These are phyloP conservation scores for Sakesphorus luctuosus DNA, from an alignment of 2,113 vertebrate genomes.

Conservation along the genomic window DNA sequence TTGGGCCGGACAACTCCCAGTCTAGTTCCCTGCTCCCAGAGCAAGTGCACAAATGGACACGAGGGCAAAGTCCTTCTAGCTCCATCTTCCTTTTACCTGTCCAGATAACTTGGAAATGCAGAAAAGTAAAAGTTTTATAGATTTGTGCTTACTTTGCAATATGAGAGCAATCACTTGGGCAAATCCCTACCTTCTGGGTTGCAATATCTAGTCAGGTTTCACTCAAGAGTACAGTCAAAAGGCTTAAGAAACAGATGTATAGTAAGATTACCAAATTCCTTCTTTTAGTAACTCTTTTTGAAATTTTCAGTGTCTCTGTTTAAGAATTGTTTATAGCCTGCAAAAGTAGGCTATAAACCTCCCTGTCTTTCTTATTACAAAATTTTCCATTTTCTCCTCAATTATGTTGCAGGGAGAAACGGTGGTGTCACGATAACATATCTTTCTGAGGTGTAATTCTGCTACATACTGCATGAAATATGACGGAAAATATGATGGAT, in stretches of 20 bases:
- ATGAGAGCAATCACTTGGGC: not conserved
- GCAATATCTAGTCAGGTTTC: not conserved
- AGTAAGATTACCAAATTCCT: not conserved
- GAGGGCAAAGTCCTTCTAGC: not conserved
- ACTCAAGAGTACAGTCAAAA: not conserved
- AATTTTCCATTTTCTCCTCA: conserved; percentile 3
- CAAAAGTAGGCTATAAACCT: not conserved
- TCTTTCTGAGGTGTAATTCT: not conserved
- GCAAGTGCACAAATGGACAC: not conserved
- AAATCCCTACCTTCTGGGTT: not conserved
- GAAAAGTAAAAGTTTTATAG: not conserved
- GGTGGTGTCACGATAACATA: not conserved
- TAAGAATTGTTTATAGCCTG: not conserved
- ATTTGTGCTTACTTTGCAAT: not conserved
- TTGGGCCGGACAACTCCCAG: not conserved
- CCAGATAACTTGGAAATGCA: not conserved
- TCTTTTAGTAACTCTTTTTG: not conserved
- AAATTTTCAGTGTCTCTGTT: not conserved
- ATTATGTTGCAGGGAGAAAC: not conserved
- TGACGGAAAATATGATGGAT: not conserved
- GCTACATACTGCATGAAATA: not conserved
- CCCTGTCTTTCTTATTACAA: not conserved
- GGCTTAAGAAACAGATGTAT: not conserved
- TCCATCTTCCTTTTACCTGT: not conserved
- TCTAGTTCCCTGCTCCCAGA: not conserved